A percentile compares a stretch with the other conserved stretches of the same genome.
Conservation (phyloP, 2,888 invertebrate species). For the Diploptera punctata region DNA sequence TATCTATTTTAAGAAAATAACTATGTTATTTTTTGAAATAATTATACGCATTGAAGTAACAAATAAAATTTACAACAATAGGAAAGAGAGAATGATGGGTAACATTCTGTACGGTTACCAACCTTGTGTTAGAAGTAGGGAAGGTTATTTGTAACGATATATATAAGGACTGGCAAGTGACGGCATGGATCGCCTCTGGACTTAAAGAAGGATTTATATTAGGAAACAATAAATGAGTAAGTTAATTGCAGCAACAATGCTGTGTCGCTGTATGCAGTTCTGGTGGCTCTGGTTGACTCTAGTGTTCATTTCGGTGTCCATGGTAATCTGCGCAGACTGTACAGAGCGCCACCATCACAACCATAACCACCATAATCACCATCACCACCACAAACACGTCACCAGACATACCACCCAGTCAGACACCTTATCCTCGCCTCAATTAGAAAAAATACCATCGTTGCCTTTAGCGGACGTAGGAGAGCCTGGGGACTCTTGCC, state of each 20-base stretch:
- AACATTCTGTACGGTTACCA: not conserved
- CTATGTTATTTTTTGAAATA: not conserved
- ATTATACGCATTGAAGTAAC: not conserved
- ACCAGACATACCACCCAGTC: not conserved
- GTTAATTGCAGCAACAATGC: not conserved
- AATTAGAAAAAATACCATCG: conserved; percentile 16
- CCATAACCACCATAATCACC: not conserved
- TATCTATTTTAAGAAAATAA: no score
- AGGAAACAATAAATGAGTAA: not conserved
- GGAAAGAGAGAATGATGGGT: not conserved
- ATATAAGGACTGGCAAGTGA: no score
- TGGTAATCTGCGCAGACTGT: not conserved
- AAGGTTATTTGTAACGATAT: no score
- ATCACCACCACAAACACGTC: not conserved
- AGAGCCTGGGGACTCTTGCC: not conserved
- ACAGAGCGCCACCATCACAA: not conserved
- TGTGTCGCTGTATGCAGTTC: not conserved
- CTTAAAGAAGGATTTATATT: not conserved
- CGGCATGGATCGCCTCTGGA: not conserved
- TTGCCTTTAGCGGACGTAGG: conserved; percentile 15
- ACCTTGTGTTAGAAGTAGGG: not conserved
- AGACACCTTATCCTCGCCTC: conserved; percentile 5
- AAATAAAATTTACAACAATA: not conserved
- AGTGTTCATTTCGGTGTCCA: not conserved
- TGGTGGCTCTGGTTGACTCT: no score